Evolutionary conservation across 2,113 vertebrate species (phyloP).

Genomic region (Tonatia bakeri): DNA sequence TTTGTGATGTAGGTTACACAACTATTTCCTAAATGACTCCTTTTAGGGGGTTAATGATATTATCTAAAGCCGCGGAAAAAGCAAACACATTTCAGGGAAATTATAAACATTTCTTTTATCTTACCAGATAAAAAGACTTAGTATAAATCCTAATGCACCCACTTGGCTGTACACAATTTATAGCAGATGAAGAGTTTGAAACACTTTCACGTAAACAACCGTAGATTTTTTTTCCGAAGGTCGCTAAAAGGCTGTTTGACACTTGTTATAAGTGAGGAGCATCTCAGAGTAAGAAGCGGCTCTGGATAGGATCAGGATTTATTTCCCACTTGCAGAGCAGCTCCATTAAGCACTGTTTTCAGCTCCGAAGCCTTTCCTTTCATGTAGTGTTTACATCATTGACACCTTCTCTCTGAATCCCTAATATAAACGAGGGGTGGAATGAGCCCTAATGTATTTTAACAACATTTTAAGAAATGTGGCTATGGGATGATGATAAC

Average conservation of each 20-base stretch:
- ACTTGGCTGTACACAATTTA: slow-evolving; percentile 72
- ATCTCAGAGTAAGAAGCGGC: slow-evolving; percentile 59
- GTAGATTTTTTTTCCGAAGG: slow-evolving; percentile 64
- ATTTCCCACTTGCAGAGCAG: slow-evolving; percentile 60
- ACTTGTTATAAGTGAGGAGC: slow-evolving; percentile 61
- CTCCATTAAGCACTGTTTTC: slow-evolving; percentile 69
- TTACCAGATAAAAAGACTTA: slow-evolving; percentile 74
- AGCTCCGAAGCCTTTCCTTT: slow-evolving; percentile 66
- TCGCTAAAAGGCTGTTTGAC: slow-evolving; percentile 78
- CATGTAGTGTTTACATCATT: slow-evolving; percentile 70
- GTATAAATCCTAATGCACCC: slow-evolving; percentile 67
- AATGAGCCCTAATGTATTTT: slow-evolving; percentile 77
- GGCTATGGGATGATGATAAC: slow-evolving; percentile 52
- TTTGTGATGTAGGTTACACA: slow-evolving; percentile 44
- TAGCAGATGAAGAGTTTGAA: slow-evolving; percentile 77
- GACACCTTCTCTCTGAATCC: slow-evolving; percentile 73
- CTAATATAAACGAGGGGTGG: slow-evolving; percentile 69
- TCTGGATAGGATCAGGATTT: slow-evolving; percentile 73
- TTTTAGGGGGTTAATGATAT: slow-evolving; percentile 52
- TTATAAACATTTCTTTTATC: slow-evolving; percentile 77
- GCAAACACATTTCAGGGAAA: slow-evolving; percentile 71
- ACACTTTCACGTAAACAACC: slow-evolving; percentile 79
- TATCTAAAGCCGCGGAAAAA: slow-evolving; percentile 55
- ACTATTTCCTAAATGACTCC: slow-evolving; percentile 49
- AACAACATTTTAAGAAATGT: slow-evolving; percentile 57